Conservation (phyloP, 2,797 vertebrate genomes). For the Hybognathus amarus region DNA sequence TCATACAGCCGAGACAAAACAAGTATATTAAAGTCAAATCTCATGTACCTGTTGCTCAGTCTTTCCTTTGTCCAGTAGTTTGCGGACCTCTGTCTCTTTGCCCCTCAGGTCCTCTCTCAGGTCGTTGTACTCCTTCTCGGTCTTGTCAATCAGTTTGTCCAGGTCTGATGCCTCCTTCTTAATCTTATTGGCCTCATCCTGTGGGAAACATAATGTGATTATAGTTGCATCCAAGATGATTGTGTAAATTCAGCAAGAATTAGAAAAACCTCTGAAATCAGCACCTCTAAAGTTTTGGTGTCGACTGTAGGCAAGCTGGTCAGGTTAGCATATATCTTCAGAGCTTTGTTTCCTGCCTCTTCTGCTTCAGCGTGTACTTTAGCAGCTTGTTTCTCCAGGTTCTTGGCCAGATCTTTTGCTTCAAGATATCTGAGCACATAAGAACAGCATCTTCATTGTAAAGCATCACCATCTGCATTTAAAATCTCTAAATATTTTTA, state of each 20-base stretch:
- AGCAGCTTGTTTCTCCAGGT: constrained; percentile 89
- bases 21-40: background rate
- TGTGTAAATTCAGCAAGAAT: background rate
- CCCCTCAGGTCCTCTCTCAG: constrained; percentile 90
- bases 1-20: background rate
- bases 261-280: background rate
- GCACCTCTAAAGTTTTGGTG: constrained; percentile 86
- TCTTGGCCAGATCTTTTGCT: constrained; percentile 89
- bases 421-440: constrained; percentile 85
- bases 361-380: constrained; percentile 88
- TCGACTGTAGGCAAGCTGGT: constrained; percentile 85
- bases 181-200: constrained; percentile 93
- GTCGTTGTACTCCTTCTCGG: constrained; percentile 90
- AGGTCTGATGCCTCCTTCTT: constrained; percentile 91
- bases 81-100: constrained; percentile 92
- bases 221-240: background rate
- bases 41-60: constrained; percentile 90
- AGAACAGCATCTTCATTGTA: background rate
- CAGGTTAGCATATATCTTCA: constrained; percentile 93
- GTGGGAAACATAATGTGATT: constrained; percentile 6
- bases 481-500: background rate
- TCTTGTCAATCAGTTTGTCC: constrained; percentile 89
- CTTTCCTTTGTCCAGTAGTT: constrained; percentile 93
- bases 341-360: constrained; percentile 86
- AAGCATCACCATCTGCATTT: background rate